Evolutionary conservation across 2,888 invertebrate genomes (phyloP).

Genomic region (Cephus runcator): DNA sequence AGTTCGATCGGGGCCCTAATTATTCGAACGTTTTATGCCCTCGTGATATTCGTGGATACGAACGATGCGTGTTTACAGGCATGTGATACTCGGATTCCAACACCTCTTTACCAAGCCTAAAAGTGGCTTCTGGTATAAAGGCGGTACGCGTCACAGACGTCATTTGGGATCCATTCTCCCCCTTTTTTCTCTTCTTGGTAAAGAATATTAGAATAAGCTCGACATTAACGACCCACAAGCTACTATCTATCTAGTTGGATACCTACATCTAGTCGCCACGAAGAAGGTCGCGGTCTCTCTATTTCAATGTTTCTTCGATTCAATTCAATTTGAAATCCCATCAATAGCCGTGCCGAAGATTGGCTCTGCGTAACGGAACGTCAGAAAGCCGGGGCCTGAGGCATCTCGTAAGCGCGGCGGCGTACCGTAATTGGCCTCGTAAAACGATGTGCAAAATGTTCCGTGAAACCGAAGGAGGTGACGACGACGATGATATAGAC

Average conservation of each 20-base stretch:
- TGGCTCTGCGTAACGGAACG: neutral
- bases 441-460: constrained; percentile 37
- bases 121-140: neutral
- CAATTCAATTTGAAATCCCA: neutral
- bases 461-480: constrained; percentile 33
- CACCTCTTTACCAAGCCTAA: neutral
- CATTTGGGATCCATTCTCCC: neutral
- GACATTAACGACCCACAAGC: neutral
- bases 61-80: neutral
- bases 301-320: constrained; percentile 18
- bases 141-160: neutral
- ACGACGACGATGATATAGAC: neutral
- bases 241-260: neutral
- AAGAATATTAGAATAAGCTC: neutral
- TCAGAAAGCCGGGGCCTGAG: neutral
- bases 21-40: constrained; percentile 54
- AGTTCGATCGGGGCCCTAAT: constrained; percentile 58
- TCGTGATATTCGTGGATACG: constrained; percentile 1
- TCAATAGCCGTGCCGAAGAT: neutral
- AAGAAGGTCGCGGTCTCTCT: constrained; percentile 7
- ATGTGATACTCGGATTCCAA: neutral
- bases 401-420: constrained; percentile 34
- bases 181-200: neutral
- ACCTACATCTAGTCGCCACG: neutral
- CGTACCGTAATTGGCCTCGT: constrained; percentile 40